Base-by-base conservation (phyloP, 64 coral and sea anemone species). In the Dendrophyllia cribrosa region DNA sequence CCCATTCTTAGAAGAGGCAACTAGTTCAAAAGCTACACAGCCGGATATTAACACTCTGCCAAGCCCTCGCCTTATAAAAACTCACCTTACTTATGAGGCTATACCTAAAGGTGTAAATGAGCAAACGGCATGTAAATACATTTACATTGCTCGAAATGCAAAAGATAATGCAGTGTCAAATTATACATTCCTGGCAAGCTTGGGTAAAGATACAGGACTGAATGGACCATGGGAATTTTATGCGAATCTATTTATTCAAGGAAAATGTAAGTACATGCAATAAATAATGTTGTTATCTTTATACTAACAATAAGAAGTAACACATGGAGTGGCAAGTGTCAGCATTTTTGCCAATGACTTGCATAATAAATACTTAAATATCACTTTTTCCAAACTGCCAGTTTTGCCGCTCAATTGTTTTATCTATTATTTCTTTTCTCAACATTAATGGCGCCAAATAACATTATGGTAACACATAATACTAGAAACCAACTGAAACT, bases 131-230 rank as follows among this genome's bases (percentile, higher is more conserved):
- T 77, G 74, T 9, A 90, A 90, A 64, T 90, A 78, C 60, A 80
- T 89, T 61, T 77, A 89, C 75, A 12, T 89, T 24, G 64, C 64
- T 58, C 87, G 87, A 48, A 89, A 89, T 69, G 75, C 88, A 45
- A 90, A 90, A 43, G 88, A 90, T 64, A 9, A 15, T 19, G 88
- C 75, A 19, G 88, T 90, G 23, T 80, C 88, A 0, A 50, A n/a
- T 76, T 76, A 9, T 52, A 51, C 17, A 3, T 76, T 76, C 48
- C 2, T 19, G 19, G n/a, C 48, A 55, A n/a, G 45, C 48, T n/a
- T 76, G n/a, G 23, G 68, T 5, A 64, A 64, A 64, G 19, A 88
- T 72, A 51, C 51, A 6, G 67, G 72, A 9, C 58, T 66, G 17
- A 23, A 88, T 61, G 52, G 23, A 50, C 1, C 19, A 9, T 88